A percentile compares a stretch with the other conserved stretches of the same genome.
Conservation (phyloP, 2,113 vertebrate species). For the Tetrao urogallus region DNA sequence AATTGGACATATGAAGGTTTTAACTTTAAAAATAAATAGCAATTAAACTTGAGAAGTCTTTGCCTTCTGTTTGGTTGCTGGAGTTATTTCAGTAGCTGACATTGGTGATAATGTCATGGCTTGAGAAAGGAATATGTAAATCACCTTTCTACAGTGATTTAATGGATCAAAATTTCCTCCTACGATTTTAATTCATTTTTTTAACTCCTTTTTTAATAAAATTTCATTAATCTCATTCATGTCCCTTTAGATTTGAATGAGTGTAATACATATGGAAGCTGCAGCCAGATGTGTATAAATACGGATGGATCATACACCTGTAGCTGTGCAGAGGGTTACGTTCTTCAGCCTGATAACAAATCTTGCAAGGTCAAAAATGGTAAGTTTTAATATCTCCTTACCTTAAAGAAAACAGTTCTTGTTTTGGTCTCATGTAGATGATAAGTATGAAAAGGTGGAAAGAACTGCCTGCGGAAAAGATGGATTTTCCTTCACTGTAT, state of each 20-base stretch:
- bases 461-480: neutral
- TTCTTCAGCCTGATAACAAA: slow-evolving; percentile 89
- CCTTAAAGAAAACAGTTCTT: neutral
- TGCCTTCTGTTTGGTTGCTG: neutral
- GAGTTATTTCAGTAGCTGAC: neutral
- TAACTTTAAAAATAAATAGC: neutral
- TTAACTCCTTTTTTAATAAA: neutral
- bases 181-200: neutral
- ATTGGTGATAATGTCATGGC: neutral
- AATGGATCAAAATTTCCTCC: neutral
- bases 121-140: neutral
- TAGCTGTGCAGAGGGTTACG: slow-evolving; percentile 92
- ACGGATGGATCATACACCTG: slow-evolving; percentile 91
- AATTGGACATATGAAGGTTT: neutral
- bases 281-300: slow-evolving; percentile 93
- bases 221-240: neutral
- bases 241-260: slow-evolving; percentile 91
- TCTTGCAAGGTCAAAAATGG: slow-evolving; percentile 94
- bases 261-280: slow-evolving; percentile 89
- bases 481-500: neutral
- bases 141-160: neutral
- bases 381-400: slow-evolving; percentile 75
- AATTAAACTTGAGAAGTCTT: neutral
- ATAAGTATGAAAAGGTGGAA: neutral
- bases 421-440: neutral